Evolutionary conservation across 2,888 invertebrate genomes (phyloP).

Genomic region (Eupelmus urozonus): DNA sequence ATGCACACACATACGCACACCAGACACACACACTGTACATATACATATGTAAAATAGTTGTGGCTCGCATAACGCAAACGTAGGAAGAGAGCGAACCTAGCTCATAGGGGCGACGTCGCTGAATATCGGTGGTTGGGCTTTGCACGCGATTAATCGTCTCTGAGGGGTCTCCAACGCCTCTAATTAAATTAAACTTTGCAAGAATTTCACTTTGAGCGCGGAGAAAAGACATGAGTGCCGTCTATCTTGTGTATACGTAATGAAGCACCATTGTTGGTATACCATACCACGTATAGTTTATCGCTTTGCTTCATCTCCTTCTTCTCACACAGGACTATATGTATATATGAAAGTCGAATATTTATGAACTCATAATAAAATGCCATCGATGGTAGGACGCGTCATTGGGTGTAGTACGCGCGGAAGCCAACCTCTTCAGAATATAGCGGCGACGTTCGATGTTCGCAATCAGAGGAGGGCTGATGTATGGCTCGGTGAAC

Average conservation of each 20-base stretch:
- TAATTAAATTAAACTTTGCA: conserved; percentile 58
- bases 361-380: conserved; percentile 50
- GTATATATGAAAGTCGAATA: conserved; percentile 2
- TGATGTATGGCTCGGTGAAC: conserved; percentile 39
- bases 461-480: not conserved
- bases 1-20: not conserved
- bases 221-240: conserved; percentile 26
- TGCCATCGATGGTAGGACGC: conserved; percentile 14
- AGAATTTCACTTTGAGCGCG: conserved; percentile 59
- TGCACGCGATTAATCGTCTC: conserved; percentile 50
- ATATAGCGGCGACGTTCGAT: not conserved
- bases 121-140: conserved; percentile 15
- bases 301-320: not conserved
- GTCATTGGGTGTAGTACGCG: too few relatives aligned
- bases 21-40: not conserved
- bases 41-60: not conserved
- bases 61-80: not conserved
- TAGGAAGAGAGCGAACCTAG: not conserved
- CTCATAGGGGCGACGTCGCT: not conserved
- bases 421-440: too few relatives aligned
- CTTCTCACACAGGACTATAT: not conserved
- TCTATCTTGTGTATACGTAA: too few relatives aligned
- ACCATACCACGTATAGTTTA: not conserved
- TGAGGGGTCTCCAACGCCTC: conserved; percentile 9
- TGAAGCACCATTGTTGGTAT: not conserved